These are phyloP conservation scores for Galerucella calmariensis DNA, from an alignment of 2,888 invertebrate genomes.

Conservation along the genomic window DNA sequence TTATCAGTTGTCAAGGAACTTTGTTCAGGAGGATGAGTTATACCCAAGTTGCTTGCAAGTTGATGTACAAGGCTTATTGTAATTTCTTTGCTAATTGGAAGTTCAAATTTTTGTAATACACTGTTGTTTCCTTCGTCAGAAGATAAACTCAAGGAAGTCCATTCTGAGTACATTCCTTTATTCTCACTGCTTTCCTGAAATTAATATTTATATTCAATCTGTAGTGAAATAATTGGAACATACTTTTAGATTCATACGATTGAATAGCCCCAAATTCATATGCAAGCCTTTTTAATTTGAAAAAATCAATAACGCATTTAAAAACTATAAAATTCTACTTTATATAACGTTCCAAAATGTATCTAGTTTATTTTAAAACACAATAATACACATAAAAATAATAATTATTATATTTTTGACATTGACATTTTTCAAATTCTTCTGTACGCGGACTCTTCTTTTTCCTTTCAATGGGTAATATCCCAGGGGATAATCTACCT, in stretches of 20 bases:
- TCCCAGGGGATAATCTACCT: no score
- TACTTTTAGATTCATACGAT: slow-evolving; percentile 83
- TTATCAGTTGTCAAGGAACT: slow-evolving; percentile 85
- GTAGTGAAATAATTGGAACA: neutral
- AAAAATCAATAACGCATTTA: neutral
- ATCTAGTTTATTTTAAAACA: neutral
- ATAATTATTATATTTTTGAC: no score
- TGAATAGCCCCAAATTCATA: slow-evolving; percentile 87
- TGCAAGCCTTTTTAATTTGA: slow-evolving; percentile 46
- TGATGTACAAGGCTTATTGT: slow-evolving; percentile 84
- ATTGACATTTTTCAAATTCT: no score
- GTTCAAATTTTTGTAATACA: slow-evolving; percentile 82
- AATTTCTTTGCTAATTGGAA: slow-evolving; percentile 81
- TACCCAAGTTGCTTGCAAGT: slow-evolving; percentile 76
- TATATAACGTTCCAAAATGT: neutral
- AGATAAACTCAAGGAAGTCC: slow-evolving; percentile 77
- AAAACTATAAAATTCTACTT: neutral
- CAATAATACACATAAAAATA: neutral
- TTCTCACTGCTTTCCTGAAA: slow-evolving; percentile 71
- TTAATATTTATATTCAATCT: slow-evolving; percentile 17
- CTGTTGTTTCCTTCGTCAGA: slow-evolving; percentile 74
- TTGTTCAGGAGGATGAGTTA: slow-evolving; percentile 84
- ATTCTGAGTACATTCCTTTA: slow-evolving; percentile 85
- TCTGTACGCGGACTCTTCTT: no score
- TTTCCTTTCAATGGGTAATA: no score